A percentile compares a stretch with the other conserved stretches of the same genome.
Evolutionary conservation across 2,888 invertebrate species (phyloP).

Genomic region (Cactoblastis cactorum): DNA sequence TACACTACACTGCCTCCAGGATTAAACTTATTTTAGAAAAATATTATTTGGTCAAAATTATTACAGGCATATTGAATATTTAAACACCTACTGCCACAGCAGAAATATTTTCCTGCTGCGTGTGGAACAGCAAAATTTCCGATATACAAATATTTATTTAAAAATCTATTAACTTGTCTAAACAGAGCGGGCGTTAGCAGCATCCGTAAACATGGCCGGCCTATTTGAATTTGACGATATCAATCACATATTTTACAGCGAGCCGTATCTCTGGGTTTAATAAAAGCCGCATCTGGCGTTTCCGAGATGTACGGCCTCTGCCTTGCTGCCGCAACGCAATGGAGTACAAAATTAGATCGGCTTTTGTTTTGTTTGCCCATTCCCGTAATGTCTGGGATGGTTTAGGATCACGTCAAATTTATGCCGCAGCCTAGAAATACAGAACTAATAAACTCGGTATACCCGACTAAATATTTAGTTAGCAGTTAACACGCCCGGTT

Average conservation of each 20-base stretch:
- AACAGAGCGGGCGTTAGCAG: constrained; percentile 20
- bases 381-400: constrained; percentile 16
- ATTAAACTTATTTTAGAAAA: too few relatives aligned
- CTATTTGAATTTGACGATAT: constrained; percentile 28
- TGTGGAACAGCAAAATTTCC: not conserved
- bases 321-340: constrained; percentile 28
- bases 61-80: not conserved
- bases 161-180: constrained; percentile 23
- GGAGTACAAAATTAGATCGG: constrained; percentile 47
- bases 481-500: too few relatives aligned
- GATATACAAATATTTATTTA: constrained; percentile 2
- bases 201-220: constrained; percentile 21
- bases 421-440: not conserved
- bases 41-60: not conserved
- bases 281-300: constrained; percentile 37
- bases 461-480: not conserved
- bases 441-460: not conserved
- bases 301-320: constrained; percentile 26
- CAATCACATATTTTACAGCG: constrained; percentile 31
- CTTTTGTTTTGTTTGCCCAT: constrained; percentile 38
- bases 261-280: constrained; percentile 25
- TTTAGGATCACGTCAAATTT: constrained; percentile 2
- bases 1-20: too few relatives aligned
- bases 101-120: constrained; percentile 4
- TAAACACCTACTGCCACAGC: not conserved